phyloP scores from a whole-genome alignment of 2,113 vertebrate genomes.

The Pluvialis apricaria region DNA sequence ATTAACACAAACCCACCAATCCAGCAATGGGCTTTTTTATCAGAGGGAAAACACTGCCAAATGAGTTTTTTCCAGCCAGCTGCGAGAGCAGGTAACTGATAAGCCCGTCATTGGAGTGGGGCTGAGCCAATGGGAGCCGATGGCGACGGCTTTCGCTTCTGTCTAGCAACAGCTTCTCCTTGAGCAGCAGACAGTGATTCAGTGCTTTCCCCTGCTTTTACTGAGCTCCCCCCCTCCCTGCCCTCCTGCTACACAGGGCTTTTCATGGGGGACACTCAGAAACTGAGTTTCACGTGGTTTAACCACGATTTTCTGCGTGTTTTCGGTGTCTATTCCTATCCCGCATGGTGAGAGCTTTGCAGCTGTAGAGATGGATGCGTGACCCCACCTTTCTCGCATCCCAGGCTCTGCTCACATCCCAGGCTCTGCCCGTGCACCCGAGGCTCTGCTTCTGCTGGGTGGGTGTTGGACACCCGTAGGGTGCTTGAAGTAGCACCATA shows the following conservation, averaged over 20 bases:
- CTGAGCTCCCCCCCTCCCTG: neutral
- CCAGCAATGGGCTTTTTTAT: slow-evolving; percentile 50
- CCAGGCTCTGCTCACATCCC: neutral
- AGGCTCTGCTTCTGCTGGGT: neutral
- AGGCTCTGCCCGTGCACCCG: neutral
- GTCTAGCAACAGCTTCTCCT: slow-evolving; percentile 65
- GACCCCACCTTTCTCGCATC: neutral
- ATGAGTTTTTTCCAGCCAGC: slow-evolving; percentile 51
- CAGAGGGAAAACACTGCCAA: slow-evolving; percentile 50
- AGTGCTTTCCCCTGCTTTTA: neutral
- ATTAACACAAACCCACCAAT: slow-evolving; percentile 44
- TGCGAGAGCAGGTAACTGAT: slow-evolving; percentile 60
- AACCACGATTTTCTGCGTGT: neutral
- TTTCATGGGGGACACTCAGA: neutral
- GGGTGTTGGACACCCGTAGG: fast-evolving
- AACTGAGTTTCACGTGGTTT: neutral
- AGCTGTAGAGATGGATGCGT: neutral
- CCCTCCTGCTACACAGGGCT: neutral
- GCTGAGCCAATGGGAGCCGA: slow-evolving; percentile 48
- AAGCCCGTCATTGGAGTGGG: slow-evolving; percentile 52
- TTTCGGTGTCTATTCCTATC: neutral
- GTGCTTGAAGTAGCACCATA: neutral
- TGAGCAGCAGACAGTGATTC: neutral
- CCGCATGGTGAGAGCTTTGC: neutral
- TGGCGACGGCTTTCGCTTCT: slow-evolving; percentile 28